These are phyloP conservation scores for Augiades crinisus DNA, from an alignment of 2,888 invertebrate species.

Conservation along the genomic window DNA sequence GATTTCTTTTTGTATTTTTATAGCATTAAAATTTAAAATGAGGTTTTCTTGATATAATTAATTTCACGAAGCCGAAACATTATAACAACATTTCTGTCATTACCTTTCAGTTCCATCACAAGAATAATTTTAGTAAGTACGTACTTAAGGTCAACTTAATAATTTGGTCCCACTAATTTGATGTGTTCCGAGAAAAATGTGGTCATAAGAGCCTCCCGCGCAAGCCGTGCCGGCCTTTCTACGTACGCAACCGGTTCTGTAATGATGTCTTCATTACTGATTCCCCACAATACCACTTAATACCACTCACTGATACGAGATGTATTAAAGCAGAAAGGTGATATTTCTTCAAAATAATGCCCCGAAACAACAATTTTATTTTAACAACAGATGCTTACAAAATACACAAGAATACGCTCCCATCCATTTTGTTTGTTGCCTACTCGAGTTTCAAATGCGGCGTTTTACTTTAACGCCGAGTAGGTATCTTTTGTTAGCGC, in stretches of 20 bases:
- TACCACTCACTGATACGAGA: conserved; percentile 17
- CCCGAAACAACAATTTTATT: conserved; percentile 20
- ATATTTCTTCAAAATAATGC: conserved; percentile 15
- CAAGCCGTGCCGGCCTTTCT: conserved; percentile 42
- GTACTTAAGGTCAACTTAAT: conserved; percentile 5
- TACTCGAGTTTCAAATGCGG: conserved; percentile 26
- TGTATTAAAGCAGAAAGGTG: conserved; percentile 19
- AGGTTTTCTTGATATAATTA: too few species aligned
- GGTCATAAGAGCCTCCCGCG: conserved; percentile 40
- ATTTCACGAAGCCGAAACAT: neutral
- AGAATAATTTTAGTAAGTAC: conserved; percentile 3
- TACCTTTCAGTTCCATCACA: neutral
- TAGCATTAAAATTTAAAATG: too few species aligned
- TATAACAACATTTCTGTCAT: too few species aligned
- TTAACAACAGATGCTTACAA: conserved; percentile 17
- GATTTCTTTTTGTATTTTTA: too few species aligned
- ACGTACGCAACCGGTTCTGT: conserved; percentile 60
- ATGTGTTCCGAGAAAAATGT: conserved; percentile 43
- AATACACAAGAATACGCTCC: conserved; percentile 21
- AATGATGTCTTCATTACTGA: conserved; percentile 76
- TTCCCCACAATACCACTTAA: conserved; percentile 48
- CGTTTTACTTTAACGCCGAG: conserved; percentile 25
- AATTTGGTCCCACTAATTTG: conserved; percentile 11
- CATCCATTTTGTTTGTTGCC: conserved; percentile 25
- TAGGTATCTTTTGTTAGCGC: conserved; percentile 26